These are phyloP conservation scores for Anoplolepis gracilipes DNA, from an alignment of 1,140 invertebrate genomes.

Conservation along the genomic window DNA sequence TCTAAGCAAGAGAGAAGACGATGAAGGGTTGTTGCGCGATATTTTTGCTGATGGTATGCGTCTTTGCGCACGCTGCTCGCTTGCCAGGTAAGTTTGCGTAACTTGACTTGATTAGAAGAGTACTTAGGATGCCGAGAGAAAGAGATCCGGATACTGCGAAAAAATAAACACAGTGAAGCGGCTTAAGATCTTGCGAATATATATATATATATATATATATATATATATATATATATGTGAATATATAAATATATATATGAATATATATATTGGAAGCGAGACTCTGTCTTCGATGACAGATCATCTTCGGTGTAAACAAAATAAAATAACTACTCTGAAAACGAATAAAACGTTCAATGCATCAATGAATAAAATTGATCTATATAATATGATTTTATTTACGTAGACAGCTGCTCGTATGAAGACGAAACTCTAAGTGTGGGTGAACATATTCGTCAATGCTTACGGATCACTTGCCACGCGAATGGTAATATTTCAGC, in stretches of 20 bases:
- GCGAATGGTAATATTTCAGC: not conserved
- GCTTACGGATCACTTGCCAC: not conserved
- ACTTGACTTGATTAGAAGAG: not conserved
- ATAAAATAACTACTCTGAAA: too few species aligned
- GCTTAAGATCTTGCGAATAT: not conserved
- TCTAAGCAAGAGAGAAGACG: not conserved
- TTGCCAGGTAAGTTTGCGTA: conserved; percentile 25
- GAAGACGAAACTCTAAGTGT: not conserved
- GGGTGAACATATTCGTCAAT: not conserved
- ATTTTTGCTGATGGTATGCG: conserved; percentile 26
- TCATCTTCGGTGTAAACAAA: too few species aligned
- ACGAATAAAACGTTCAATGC: too few species aligned
- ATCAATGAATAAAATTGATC: not conserved
- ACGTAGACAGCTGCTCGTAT: not conserved
- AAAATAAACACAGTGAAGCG: not conserved
- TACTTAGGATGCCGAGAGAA: too few species aligned
- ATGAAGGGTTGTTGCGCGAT: conserved; percentile 35
- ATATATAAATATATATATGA: too few species aligned
- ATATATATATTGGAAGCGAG: not conserved
- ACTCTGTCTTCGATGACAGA: too few species aligned
- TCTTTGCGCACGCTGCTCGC: not conserved
- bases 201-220: too few species aligned
- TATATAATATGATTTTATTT: not conserved
- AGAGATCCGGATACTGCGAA: not conserved
- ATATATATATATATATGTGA: too few species aligned